These are phyloP conservation scores for Trissonchulus latispiculum DNA, from an alignment of 2,888 invertebrate genomes.

Conservation along the genomic window DNA sequence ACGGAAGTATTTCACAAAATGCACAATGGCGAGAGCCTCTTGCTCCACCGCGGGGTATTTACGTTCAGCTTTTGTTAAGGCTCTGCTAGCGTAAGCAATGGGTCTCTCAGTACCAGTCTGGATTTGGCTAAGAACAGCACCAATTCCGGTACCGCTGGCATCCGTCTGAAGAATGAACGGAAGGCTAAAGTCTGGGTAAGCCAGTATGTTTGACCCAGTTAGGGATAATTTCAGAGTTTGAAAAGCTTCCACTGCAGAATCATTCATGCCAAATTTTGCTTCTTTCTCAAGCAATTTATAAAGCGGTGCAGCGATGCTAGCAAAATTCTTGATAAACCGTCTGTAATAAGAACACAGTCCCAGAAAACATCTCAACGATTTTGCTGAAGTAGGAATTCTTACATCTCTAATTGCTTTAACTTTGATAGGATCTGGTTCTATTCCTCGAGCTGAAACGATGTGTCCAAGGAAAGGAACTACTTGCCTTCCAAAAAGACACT, in stretches of 20 bases:
- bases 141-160: constrained; percentile 31
- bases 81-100: constrained; percentile 31
- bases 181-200: constrained; percentile 27
- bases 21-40: constrained; percentile 31
- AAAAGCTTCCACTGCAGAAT: constrained; percentile 23
- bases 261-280: background rate
- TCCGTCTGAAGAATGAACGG: constrained; percentile 30
- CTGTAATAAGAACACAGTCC: background rate
- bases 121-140: constrained; percentile 31
- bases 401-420: background rate
- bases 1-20: constrained; percentile 23
- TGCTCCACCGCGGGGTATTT: constrained; percentile 30
- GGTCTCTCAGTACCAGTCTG: constrained; percentile 25
- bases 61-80: constrained; percentile 28
- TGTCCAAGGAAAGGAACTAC: background rate
- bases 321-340: background rate
- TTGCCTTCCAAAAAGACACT: background rate
- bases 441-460: background rate
- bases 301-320: background rate
- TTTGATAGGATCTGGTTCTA: background rate
- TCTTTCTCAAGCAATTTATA: background rate
- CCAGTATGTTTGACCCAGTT: constrained; percentile 25
- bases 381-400: background rate
- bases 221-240: constrained; percentile 21
- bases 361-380: background rate